phyloP scores from a whole-genome alignment of 35 echinoderm and acorn worm genomes.

The Ophiothrix spiculata region DNA sequence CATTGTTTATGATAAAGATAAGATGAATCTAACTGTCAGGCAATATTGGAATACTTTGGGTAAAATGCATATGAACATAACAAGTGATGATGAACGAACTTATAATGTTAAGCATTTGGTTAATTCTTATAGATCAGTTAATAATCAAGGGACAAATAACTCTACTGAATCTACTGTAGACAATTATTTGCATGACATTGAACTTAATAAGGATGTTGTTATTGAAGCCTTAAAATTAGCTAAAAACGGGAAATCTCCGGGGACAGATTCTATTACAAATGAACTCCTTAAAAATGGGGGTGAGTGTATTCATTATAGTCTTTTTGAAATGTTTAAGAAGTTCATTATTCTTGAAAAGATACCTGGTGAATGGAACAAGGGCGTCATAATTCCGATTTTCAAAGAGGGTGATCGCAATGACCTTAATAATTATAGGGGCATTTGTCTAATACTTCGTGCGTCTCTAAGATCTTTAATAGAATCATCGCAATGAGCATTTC shows the following conservation, averaged over 20 bases:
- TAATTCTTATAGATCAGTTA: not conserved
- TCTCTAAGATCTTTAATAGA: not conserved
- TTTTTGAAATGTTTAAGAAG: not conserved
- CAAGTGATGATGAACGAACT: slow-evolving; percentile 2
- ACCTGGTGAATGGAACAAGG: not conserved
- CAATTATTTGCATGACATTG: not conserved
- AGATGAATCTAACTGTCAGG: slow-evolving; percentile 15
- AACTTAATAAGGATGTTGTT: not conserved
- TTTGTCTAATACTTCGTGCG: not conserved
- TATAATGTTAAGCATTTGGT: not conserved
- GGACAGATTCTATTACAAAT: not conserved
- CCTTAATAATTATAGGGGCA: not conserved
- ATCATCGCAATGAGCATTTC: not conserved
- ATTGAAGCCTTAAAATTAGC: not conserved
- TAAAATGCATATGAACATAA: slow-evolving; percentile 25
- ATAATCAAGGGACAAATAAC: too few species aligned
- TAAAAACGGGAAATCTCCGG: not conserved
- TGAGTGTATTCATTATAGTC: not conserved
- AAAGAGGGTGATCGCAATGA: not conserved
- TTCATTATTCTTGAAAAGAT: not conserved
- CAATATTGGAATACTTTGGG: slow-evolving; percentile 15
- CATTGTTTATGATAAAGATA: not conserved
- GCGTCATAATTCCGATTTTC: not conserved
- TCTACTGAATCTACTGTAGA: not conserved
- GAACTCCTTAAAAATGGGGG: not conserved